Percentiles rank a stretch among this genome's conserved stretches.
Conservation (phyloP, 2,113 vertebrate genomes). For the Conger conger region DNA sequence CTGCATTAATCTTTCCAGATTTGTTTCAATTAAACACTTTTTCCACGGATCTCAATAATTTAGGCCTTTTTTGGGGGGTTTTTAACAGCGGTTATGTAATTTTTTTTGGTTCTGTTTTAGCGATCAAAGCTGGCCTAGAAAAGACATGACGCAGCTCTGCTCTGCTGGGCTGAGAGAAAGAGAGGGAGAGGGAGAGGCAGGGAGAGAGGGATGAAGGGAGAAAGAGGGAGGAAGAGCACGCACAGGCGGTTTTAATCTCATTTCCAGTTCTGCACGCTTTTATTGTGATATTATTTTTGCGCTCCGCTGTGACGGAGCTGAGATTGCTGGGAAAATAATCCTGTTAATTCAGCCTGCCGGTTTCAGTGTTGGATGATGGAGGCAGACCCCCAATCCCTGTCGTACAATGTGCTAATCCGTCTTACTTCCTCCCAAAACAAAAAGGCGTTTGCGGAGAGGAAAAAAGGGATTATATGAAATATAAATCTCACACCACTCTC, state of each 20-base stretch:
- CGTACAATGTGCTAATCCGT: slow-evolving; percentile 29
- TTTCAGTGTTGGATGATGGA: slow-evolving; percentile 35
- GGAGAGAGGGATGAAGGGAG: not conserved
- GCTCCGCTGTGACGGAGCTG: not conserved
- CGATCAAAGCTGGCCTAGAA: slow-evolving; percentile 22
- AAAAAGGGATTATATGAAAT: slow-evolving; percentile 38
- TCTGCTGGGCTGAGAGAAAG: not conserved
- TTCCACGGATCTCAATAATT: not conserved
- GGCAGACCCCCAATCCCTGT: slow-evolving; percentile 29
- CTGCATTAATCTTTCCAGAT: too few species aligned
- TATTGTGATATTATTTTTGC: slow-evolving; percentile 16
- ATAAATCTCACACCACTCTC: not conserved
- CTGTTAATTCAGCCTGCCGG: slow-evolving; percentile 38
- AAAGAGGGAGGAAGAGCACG: not conserved
- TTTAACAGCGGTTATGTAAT: not conserved
- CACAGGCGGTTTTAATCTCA: slow-evolving; percentile 1
- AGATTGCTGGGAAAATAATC: slow-evolving; percentile 36
- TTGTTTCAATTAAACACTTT: too few species aligned
- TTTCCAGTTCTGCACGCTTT: not conserved
- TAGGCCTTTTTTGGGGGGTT: not conserved
- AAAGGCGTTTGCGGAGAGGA: slow-evolving; percentile 34
- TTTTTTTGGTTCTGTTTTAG: not conserved
- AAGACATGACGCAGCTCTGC: not conserved
- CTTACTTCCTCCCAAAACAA: slow-evolving; percentile 26
- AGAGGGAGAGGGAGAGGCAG: not conserved